Conservation (phyloP, 2,113 vertebrate species). For the Macrotus californicus region DNA sequence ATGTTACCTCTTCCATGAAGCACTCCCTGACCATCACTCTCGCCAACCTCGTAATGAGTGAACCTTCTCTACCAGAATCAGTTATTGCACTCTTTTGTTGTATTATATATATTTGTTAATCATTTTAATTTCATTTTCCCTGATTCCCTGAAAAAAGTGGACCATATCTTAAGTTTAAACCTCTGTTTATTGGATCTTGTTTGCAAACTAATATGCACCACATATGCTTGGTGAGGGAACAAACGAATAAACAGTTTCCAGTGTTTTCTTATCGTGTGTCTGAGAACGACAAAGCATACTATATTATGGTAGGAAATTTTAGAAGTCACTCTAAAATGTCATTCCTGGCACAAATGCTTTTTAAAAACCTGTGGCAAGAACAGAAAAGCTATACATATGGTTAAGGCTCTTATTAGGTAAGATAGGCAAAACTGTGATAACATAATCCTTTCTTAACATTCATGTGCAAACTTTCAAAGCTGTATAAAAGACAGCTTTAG, state of each 20-base stretch:
- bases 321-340: background rate
- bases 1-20: background rate
- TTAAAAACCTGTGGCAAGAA: background rate
- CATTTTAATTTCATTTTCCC: background rate
- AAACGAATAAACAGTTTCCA: background rate
- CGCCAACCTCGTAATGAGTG: rapidly evolving
- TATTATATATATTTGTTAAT: background rate
- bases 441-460: background rate
- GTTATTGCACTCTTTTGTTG: background rate
- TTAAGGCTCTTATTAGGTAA: background rate
- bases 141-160: background rate
- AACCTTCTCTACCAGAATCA: background rate
- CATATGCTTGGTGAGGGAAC: background rate
- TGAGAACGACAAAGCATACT: background rate
- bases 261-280: background rate
- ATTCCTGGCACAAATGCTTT: background rate
- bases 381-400: background rate
- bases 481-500: background rate
- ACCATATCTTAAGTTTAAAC: background rate
- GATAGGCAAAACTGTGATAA: background rate
- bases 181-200: background rate
- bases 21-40: background rate
- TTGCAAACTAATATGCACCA: background rate
- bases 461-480: background rate
- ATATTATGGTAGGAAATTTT: background rate